Evolutionary conservation across 2,797 vertebrate genomes (phyloP).

Genomic region (Eospalax fontanierii): DNA sequence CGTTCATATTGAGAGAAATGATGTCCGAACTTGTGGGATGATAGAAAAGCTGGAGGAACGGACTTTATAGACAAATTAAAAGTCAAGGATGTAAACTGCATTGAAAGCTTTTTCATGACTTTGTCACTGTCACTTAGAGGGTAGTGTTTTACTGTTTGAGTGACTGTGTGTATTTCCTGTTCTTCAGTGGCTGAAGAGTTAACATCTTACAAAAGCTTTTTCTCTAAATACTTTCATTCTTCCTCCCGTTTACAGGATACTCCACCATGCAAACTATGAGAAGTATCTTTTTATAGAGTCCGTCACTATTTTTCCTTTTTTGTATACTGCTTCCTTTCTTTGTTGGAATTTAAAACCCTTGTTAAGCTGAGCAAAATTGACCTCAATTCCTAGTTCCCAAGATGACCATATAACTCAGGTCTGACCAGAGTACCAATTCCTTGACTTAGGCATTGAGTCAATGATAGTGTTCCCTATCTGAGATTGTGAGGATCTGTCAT

Average conservation of each 20-base stretch:
- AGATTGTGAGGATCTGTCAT: not conserved
- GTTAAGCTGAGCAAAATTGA: not conserved
- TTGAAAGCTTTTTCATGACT: not conserved
- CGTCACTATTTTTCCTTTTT: not conserved
- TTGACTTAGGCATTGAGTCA: not conserved
- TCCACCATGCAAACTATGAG: not conserved
- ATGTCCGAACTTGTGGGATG: not conserved
- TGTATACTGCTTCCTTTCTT: not conserved
- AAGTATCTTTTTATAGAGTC: not conserved
- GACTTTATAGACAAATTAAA: constrained; percentile 24
- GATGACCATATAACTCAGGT: not conserved
- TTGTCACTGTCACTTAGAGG: not conserved
- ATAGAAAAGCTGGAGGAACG: constrained; percentile 21
- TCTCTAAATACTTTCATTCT: not conserved
- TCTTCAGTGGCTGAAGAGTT: not conserved
- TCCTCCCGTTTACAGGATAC: not conserved
- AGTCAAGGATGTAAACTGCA: constrained; percentile 21
- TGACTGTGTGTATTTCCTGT: not conserved
- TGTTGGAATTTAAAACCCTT: not conserved
- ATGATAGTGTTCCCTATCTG: not conserved
- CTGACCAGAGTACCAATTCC: not conserved
- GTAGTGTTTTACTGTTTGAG: not conserved
- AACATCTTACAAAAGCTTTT: constrained; percentile 2
- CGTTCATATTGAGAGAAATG: not conserved
- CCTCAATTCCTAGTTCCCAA: not conserved